phyloP scores from a whole-genome alignment of 2,797 vertebrate genomes.

The Cyprinodon diabolis region DNA sequence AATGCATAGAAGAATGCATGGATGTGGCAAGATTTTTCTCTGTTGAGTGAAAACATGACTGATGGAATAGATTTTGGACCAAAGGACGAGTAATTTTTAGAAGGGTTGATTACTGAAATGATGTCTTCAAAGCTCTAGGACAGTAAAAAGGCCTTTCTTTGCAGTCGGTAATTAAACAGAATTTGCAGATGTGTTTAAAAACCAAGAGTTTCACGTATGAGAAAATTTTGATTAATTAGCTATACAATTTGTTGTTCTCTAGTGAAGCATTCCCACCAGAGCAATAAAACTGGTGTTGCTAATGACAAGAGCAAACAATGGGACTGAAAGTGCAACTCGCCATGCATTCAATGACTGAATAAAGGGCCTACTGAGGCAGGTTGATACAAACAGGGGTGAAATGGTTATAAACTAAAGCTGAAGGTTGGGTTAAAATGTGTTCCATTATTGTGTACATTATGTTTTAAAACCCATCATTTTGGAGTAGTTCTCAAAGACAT shows the following conservation, averaged over 20 bases:
- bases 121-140: not conserved
- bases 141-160: slow-evolving; percentile 22
- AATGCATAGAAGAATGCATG: too few relatives aligned
- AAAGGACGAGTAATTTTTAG: too few relatives aligned
- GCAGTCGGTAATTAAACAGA: slow-evolving; percentile 13
- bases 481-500: slow-evolving; percentile 29
- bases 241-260: slow-evolving; percentile 61
- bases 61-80: too few relatives aligned
- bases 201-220: slow-evolving; percentile 15
- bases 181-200: slow-evolving; percentile 28
- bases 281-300: slow-evolving; percentile 59
- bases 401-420: slow-evolving; percentile 52
- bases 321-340: slow-evolving; percentile 57
- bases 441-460: slow-evolving; percentile 57
- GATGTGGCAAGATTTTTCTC: too few relatives aligned
- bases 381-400: slow-evolving; percentile 44
- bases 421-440: slow-evolving; percentile 48
- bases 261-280: slow-evolving; percentile 56
- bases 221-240: slow-evolving; percentile 28
- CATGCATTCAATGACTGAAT: slow-evolving; percentile 52
- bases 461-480: slow-evolving; percentile 60
- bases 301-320: slow-evolving; percentile 46
- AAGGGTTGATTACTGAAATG: too few relatives aligned
- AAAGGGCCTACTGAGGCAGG: slow-evolving; percentile 50
- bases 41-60: too few relatives aligned